Base-by-base conservation (phyloP, 2,888 invertebrate genomes). In the Hyppa rectilinea region DNA sequence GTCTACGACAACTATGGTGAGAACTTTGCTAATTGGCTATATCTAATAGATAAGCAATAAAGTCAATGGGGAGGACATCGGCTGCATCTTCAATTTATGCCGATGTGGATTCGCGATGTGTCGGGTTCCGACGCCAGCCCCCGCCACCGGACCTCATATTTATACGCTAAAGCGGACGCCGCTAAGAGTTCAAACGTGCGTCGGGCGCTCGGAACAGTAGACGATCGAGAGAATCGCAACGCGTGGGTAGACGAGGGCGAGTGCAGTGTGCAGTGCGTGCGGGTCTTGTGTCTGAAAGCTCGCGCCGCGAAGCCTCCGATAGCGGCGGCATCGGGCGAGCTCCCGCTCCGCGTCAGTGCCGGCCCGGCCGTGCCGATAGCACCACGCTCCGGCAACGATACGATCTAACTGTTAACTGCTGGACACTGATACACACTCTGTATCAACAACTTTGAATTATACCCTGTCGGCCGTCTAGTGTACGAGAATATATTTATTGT, bases 181-280 rank as follows among this genome's bases (percentile, higher is more conserved):
- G 94, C 92, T 90, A 94, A 93, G 95, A 95, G 96, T 96, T 95
- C 95, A 96, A 95, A 95, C 95, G 96, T 93, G 92, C 92, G 94
- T 91, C 94, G 93, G 93, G 93, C 95, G 95, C 91, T 93, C 94
- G 88, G 91, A 91, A 95, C 95, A 94, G 95, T 94, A 95, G 95
- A 95, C 95, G 95, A 90, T 93, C 93, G 91, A 94, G 93, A 93
- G 93, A 93, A 93, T 93, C 94, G 93, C 93, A 93, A 91, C 93
- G 94, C 92, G 94, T 93, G 93, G 94, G 92, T 94, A 93, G 92
- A 92, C 92, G 91, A 92, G 92, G 94, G 94, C 94, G 94, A 95
- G 95, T 95, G 95, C 95, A 95, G 95, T 95, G 96, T 95, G 95
- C 95, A 95, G 95, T 95, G 95, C 95, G 95, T 94, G 92, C 92